Evolutionary conservation across 2,888 invertebrate species (phyloP).

Genomic region (Leptarthrus brevirostris): DNA sequence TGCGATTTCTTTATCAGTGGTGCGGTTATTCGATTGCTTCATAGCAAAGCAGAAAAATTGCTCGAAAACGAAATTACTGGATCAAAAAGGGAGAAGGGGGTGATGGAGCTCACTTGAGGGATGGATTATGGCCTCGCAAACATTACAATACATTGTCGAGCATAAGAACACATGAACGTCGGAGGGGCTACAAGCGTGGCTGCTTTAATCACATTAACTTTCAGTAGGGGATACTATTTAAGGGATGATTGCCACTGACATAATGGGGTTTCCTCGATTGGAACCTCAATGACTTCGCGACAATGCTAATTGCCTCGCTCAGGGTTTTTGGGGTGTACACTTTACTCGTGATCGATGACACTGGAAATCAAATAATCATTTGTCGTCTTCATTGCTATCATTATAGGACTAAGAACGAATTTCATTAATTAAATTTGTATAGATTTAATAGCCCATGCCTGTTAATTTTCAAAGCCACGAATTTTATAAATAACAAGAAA

Average conservation of each 20-base stretch:
- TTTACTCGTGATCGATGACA: slow-evolving; percentile 32
- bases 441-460: too few relatives aligned
- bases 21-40: slow-evolving; percentile 43
- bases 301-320: slow-evolving; percentile 32
- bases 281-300: slow-evolving; percentile 10
- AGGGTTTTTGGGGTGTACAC: slow-evolving; percentile 26
- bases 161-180: slow-evolving; percentile 2
- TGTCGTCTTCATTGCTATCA: background rate
- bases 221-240: background rate
- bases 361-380: slow-evolving; percentile 33
- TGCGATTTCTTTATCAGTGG: slow-evolving; percentile 37
- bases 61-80: slow-evolving; percentile 7
- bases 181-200: background rate
- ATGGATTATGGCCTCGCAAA: slow-evolving; percentile 38
- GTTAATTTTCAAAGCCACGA: too few relatives aligned
- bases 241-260: slow-evolving; percentile 27
- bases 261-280: slow-evolving; percentile 26
- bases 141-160: slow-evolving; percentile 34
- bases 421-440: too few relatives aligned
- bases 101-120: slow-evolving; percentile 6
- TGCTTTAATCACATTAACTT: background rate
- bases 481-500: too few relatives aligned
- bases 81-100: background rate
- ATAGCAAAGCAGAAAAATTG: slow-evolving; percentile 33
- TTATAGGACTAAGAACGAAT: too few relatives aligned